Evolutionary conservation across 2,797 vertebrate species (phyloP), one percentile per base, ranked within the genome.

Genomic region (Apogon hyalosoma): DNA sequence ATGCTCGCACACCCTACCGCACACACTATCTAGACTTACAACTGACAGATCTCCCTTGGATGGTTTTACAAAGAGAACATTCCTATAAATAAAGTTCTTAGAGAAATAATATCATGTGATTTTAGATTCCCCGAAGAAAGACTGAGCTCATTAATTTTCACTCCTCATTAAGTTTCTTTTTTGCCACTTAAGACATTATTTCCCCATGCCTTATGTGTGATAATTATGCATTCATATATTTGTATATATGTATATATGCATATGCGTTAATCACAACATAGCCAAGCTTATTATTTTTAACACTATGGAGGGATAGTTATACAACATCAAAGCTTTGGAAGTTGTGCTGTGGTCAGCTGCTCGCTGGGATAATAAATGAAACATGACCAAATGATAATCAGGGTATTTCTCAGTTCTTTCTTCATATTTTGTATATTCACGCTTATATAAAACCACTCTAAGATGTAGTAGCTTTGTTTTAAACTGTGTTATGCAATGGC

Each of bases 311-410:
- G 51, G 41, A 16, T 66, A 74, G 63, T 55, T 72, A 61, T 39
- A 36, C 24, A 48, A 55, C 79, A 69, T 79, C 63, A 74, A 80
- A 84, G 60, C 63, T 7, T 8, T 6, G n/a, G 16, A 38, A 15
- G 40, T 19, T 42, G 24, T 28, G 58, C 55, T 9, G 36, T n/a
- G 28, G 19, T 55, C 19, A 0, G 40, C 12, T 11, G 7, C 57
- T 61, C 21, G 21, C n/a, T 63, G 9, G 15, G 18, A 39, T 14
- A 31, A n/a, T 36, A 39, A 56, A 55, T 56, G 13, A 62, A 64
- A 63, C 21, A 5, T 15, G 39, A 24, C 4, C 13, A 59, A 24
- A 57, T 41, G 19, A 53, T 50, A 52, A 41, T 45, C 31, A 33
- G 31, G 3, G 6, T 33, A 24, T 24, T 24, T 24, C 21, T 24